These are phyloP conservation scores for Halictus quadricinctus DNA, from an alignment of 2,888 invertebrate genomes.

Conservation along the genomic window DNA sequence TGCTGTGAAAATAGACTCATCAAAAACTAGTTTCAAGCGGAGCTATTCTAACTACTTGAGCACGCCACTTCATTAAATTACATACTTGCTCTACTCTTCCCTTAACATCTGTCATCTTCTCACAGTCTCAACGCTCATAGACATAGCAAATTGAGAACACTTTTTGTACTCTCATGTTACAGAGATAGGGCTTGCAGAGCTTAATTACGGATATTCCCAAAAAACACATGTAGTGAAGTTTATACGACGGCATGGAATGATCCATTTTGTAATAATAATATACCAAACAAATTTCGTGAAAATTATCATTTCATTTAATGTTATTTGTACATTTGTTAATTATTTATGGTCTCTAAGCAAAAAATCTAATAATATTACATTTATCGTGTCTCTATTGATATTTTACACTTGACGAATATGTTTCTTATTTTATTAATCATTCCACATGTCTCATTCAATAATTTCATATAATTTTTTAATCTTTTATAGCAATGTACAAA, in stretches of 20 bases:
- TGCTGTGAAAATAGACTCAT: constrained; percentile 3
- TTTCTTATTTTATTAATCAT: too few relatives aligned
- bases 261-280: background rate
- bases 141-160: background rate
- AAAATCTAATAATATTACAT: too few relatives aligned
- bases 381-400: too few relatives aligned
- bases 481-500: too few relatives aligned
- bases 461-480: too few relatives aligned
- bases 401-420: too few relatives aligned
- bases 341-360: background rate
- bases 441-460: too few relatives aligned
- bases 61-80: constrained; percentile 22
- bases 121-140: background rate
- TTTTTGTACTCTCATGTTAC: background rate
- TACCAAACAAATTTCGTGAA: background rate
- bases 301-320: background rate
- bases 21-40: constrained; percentile 20
- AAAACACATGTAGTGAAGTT: background rate
- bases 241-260: too few relatives aligned
- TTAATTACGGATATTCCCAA: background rate
- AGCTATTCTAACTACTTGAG: background rate
- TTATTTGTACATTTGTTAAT: background rate
- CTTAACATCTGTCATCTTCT: background rate
- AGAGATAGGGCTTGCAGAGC: background rate
- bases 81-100: constrained; percentile 6